Evolutionary conservation across 2,888 invertebrate genomes (phyloP).

Genomic region (Anthophora plumipes): DNA sequence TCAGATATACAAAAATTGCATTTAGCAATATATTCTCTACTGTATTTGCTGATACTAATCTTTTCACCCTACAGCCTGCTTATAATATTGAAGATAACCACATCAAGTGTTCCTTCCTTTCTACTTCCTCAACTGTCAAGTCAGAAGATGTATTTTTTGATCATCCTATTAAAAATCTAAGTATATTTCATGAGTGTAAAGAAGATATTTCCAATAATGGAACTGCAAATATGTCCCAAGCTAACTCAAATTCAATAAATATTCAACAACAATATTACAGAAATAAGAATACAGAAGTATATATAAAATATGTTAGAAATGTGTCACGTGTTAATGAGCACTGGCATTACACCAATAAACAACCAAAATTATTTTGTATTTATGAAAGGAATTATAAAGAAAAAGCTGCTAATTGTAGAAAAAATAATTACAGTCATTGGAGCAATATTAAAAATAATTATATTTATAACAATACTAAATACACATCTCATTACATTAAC

Average conservation of each 20-base stretch:
- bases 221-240: conserved; percentile 19
- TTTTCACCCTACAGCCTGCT: conserved; percentile 70
- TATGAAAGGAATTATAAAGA: conserved; percentile 62
- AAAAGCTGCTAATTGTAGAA: conserved; percentile 53
- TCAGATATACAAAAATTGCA: not conserved
- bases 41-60: conserved; percentile 71
- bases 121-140: conserved; percentile 54
- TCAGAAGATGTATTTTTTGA: conserved; percentile 59
- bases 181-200: conserved; percentile 33
- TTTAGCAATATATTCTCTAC: conserved; percentile 51
- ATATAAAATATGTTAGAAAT: conserved; percentile 55
- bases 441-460: conserved; percentile 54
- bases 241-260: conserved; percentile 43
- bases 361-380: conserved; percentile 61
- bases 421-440: conserved; percentile 60
- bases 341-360: conserved; percentile 50
- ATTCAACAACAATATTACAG: conserved; percentile 48
- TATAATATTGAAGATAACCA: conserved; percentile 63
- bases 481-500: conserved; percentile 40
- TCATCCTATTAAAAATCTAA: conserved; percentile 52
- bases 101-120: conserved; percentile 60
- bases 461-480: conserved; percentile 52
- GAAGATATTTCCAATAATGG: conserved; percentile 47
- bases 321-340: conserved; percentile 51
- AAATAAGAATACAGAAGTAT: conserved; percentile 46